A percentile compares a stretch with the other conserved stretches of the same genome.
Conservation (phyloP, 37 sponge, comb jelly and placozoan species). For the Hexactinellida sp. region DNA sequence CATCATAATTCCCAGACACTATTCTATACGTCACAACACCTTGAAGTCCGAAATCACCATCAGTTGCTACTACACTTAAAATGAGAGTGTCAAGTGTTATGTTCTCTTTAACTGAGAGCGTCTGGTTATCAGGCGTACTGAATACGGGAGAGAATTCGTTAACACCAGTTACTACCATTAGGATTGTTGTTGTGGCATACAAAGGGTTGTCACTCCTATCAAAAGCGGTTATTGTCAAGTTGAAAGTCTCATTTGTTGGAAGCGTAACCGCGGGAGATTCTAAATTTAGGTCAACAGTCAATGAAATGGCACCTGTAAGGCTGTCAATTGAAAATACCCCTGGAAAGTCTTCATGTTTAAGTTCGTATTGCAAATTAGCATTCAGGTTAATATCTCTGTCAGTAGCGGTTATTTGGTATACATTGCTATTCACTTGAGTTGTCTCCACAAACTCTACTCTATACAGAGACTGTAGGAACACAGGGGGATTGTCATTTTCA, state of each 20-base stretch:
- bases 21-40: constrained; percentile 10
- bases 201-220: background rate
- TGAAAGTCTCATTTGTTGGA: background rate
- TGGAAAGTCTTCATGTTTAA: background rate
- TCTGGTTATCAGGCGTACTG: background rate
- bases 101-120: background rate
- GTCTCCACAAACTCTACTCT: background rate
- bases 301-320: background rate
- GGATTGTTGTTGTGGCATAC: background rate
- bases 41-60: constrained; percentile 7
- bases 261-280: background rate
- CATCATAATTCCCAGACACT: background rate
- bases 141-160: background rate
- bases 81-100: background rate
- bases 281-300: background rate
- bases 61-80: constrained; percentile 20
- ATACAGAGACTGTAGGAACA: constrained; percentile 1
- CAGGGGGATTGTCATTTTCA: constrained; percentile 20
- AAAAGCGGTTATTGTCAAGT: constrained; percentile 15
- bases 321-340: background rate
- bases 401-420: background rate
- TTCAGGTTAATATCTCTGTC: constrained; percentile 10
- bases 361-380: background rate
- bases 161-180: background rate
- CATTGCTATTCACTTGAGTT: background rate